Conservation (phyloP, 2,113 vertebrate genomes). For the Microcebus jonahi region DNA sequence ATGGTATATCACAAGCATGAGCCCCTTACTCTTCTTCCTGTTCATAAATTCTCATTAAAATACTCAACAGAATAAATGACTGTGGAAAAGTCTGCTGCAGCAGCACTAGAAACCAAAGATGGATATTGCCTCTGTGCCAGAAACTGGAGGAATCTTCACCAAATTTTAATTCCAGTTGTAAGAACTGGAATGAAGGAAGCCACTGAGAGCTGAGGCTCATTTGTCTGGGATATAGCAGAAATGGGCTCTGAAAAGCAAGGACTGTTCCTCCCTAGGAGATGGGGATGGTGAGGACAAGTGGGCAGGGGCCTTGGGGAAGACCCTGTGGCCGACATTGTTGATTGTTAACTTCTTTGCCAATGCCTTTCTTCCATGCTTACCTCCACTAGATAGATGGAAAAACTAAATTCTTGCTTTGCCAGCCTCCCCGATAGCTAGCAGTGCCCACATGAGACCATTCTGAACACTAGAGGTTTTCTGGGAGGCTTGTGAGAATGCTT, state of each 20-base stretch:
- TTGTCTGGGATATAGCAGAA: background rate
- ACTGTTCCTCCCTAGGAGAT: background rate
- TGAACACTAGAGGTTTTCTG: background rate
- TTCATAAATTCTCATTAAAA: background rate
- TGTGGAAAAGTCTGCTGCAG: background rate
- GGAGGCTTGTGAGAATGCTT: background rate
- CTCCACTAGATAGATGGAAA: background rate
- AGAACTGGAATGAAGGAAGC: background rate
- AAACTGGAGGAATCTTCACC: background rate
- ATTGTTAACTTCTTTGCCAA: background rate
- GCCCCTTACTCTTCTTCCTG: background rate
- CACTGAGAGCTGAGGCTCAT: background rate
- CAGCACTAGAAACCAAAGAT: background rate
- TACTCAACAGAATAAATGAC: slow-evolving; percentile 5
- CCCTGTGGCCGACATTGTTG: background rate
- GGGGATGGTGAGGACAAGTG: background rate
- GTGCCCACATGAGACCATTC: background rate
- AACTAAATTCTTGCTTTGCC: background rate
- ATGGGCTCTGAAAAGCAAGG: background rate
- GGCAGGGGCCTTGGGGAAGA: background rate
- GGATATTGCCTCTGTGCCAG: background rate
- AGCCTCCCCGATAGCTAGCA: background rate
- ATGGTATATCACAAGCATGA: background rate
- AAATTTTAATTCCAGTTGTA: background rate
- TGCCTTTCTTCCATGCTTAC: background rate